Evolutionary conservation across 2,888 invertebrate genomes (phyloP).

Genomic region (Notodonta ziczac): DNA sequence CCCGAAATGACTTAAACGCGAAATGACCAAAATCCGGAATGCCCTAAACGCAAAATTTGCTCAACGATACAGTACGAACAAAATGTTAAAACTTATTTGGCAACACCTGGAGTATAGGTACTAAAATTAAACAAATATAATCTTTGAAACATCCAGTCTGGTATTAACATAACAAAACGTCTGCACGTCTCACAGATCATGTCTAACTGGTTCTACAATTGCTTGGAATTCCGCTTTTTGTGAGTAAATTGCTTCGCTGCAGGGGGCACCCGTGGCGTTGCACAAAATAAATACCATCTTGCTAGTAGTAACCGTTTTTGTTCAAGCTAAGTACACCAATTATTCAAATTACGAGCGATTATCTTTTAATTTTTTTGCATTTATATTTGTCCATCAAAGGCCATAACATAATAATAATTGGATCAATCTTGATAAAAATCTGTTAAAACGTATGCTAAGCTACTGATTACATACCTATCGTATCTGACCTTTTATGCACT

Average conservation of each 20-base stretch:
- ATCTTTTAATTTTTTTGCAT: neutral
- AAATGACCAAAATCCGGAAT: too few species aligned
- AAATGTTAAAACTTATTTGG: too few species aligned
- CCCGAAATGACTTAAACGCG: too few species aligned
- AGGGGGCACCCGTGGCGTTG: slow-evolving; percentile 34
- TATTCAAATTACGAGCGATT: neutral
- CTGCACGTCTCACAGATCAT: slow-evolving; percentile 7
- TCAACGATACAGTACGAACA: too few species aligned
- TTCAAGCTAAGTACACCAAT: neutral
- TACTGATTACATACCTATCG: neutral
- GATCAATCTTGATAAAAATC: neutral
- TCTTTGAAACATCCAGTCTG: neutral
- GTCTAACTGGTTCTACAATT: slow-evolving; percentile 20
- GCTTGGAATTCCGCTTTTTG: slow-evolving; percentile 33
- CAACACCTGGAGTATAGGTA: too few species aligned
- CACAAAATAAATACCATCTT: slow-evolving; percentile 29
- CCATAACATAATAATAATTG: neutral
- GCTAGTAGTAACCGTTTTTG: neutral
- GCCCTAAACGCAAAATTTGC: too few species aligned
- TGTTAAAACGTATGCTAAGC: neutral
- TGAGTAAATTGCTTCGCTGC: slow-evolving; percentile 38
- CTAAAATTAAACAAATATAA: too few species aligned
- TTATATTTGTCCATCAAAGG: neutral
- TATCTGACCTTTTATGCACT: slow-evolving; percentile 4
- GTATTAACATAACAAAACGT: neutral